Evolutionary conservation across 2,113 vertebrate species (phyloP), one percentile per base, ranked within the genome.

Genomic region (Chloebia gouldiae): DNA sequence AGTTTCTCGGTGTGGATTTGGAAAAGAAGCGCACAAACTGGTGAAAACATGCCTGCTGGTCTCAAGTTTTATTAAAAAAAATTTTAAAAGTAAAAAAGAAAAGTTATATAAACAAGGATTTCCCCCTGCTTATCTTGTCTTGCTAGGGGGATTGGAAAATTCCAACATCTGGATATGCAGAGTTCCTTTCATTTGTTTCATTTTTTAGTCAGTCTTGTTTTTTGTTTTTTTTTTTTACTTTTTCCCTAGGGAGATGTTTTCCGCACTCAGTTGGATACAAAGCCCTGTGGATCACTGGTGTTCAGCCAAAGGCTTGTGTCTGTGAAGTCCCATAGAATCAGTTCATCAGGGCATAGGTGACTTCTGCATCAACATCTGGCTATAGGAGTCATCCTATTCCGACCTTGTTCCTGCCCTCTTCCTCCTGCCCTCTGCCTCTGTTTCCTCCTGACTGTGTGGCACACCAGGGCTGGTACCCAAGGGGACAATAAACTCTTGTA

Each of bases 101-200:
- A 88, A 65, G 57, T 80, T 90, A 92, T 5, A 81, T 88, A 92
- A 94, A 96, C 25, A 81, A 90, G 76, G 91, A 92, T 94, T 88
- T 86, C 92, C 64, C 40, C 47, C 56, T 79, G 60, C 69, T 96
- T 93, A 92, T 77, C 82, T 88, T 81, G 88, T 89, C 72, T 73
- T 91, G 64, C 83, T 70, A 75, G 39, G 25, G 83, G 64, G 37
- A 68, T 60, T 91, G 92, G 91, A 97, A 95, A 95, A 88, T 91
- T 93, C 92, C 94, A 83, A 30, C 94, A 94, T 95, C 94, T 93
- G 95, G 83, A 81, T 95, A 89, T 90, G 80, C 1, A 2, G 65
- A 86, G 83, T 92, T 92, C 64, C 75, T 92, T 81, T 90, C 71
- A 19, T 78, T 91, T 82, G 28, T 53, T 81, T 60, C 27, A 44